Conservation (phyloP, 1,140 invertebrate genomes). For the Dysdera silvatica region DNA sequence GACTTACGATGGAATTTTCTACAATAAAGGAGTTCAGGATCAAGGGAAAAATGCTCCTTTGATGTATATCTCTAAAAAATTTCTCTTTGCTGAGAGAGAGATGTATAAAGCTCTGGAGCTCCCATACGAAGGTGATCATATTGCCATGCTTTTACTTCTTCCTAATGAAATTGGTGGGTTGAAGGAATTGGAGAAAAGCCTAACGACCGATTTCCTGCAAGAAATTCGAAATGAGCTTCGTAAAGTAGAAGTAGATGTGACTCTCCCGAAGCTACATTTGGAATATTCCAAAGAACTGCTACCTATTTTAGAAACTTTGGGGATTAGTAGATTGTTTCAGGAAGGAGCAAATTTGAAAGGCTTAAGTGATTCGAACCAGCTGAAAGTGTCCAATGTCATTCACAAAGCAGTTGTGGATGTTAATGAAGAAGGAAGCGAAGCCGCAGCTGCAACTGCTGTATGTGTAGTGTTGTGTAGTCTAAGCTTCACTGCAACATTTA, state of each 20-base stretch:
- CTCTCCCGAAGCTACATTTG: constrained; percentile 67
- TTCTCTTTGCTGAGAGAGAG: not conserved
- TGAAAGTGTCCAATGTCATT: constrained; percentile 39
- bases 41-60: not conserved
- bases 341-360: constrained; percentile 33
- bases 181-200: constrained; percentile 44
- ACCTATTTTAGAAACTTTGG: constrained; percentile 23
- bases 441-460: constrained; percentile 54
- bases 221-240: constrained; percentile 5
- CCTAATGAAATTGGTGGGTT: constrained; percentile 37
- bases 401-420: constrained; percentile 54
- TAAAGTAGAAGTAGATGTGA: constrained; percentile 51
- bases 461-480: not conserved
- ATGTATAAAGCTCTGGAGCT: constrained; percentile 38
- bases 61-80: not conserved
- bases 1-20: not conserved
- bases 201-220: constrained; percentile 48
- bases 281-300: constrained; percentile 41
- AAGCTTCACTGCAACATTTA: constrained; percentile 48
- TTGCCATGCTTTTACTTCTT: constrained; percentile 40
- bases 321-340: constrained; percentile 33
- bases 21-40: constrained; percentile 6
- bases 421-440: constrained; percentile 63
- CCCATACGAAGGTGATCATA: constrained; percentile 53
- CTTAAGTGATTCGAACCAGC: constrained; percentile 14